Percentiles rank a stretch among this genome's conserved stretches.
These are phyloP conservation scores for Dinomys branickii DNA, from an alignment of 2,113 vertebrate genomes.

Conservation along the genomic window DNA sequence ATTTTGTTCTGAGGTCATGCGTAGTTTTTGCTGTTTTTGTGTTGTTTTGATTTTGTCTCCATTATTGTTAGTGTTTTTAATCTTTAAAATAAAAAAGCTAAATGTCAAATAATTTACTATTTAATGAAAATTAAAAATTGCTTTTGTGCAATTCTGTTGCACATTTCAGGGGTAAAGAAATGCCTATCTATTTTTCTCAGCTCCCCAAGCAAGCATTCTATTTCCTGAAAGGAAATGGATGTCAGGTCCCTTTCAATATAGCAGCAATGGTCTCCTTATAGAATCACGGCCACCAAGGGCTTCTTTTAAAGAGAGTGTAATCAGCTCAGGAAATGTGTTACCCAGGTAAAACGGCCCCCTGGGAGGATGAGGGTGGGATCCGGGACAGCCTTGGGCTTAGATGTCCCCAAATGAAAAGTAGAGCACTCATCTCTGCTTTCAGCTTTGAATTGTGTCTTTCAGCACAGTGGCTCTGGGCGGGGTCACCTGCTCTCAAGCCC, in stretches of 20 bases:
- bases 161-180: not conserved
- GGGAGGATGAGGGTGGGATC: not conserved
- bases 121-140: not conserved
- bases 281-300: not conserved
- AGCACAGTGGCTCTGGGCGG: not conserved
- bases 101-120: not conserved
- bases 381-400: not conserved
- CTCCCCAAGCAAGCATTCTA: not conserved
- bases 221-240: not conserved
- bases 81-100: not conserved
- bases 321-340: not conserved
- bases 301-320: not conserved
- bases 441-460: conserved; percentile 21
- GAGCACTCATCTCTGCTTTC: not conserved
- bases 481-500: not conserved
- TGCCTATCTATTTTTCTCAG: not conserved
- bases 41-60: too few relatives aligned
- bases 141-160: conserved; percentile 4
- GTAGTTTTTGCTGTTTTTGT: too few relatives aligned
- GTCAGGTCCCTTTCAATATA: not conserved
- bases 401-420: not conserved
- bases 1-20: too few relatives aligned
- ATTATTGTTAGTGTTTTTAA: too few relatives aligned
- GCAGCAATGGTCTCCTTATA: not conserved
- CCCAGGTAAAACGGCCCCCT: not conserved